Conservation (phyloP, 2,888 invertebrate genomes). For the Formica aserva region DNA sequence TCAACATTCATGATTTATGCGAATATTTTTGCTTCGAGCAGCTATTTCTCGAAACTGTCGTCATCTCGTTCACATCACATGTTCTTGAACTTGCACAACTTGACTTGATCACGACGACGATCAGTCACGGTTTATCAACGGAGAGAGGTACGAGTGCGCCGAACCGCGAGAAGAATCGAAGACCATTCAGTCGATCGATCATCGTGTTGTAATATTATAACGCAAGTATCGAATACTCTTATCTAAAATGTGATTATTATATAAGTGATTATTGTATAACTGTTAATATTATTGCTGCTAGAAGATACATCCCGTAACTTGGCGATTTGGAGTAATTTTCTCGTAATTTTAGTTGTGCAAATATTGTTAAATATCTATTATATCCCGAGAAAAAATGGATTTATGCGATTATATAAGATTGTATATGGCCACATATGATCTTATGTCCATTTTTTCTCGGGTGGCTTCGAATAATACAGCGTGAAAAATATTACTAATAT, state of each 20-base stretch:
- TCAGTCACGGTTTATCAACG: constrained; percentile 49
- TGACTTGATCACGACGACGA: constrained; percentile 32
- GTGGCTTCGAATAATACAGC: not conserved
- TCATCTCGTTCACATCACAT: constrained; percentile 15
- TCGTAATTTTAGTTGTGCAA: not conserved
- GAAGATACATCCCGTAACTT: not conserved
- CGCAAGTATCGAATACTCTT: not conserved
- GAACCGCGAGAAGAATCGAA: not conserved
- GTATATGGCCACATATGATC: too few species aligned
- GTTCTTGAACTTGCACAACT: constrained; percentile 43
- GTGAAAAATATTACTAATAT: not conserved
- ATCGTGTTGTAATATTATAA: not conserved
- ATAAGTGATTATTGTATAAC: not conserved
- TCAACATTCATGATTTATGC: not conserved
- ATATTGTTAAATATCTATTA: not conserved
- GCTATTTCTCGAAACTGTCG: constrained; percentile 10
- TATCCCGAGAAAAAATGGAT: too few species aligned
- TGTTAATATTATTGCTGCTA: not conserved
- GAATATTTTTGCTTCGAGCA: not conserved
- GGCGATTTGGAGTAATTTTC: too few species aligned
- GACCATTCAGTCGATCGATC: not conserved
- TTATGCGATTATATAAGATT: too few species aligned
- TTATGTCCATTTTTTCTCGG: too few species aligned
- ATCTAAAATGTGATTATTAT: not conserved
- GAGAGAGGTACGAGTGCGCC: constrained; percentile 24